Conservation (phyloP, 2,888 invertebrate species). For the Helicoverpa assulta region DNA sequence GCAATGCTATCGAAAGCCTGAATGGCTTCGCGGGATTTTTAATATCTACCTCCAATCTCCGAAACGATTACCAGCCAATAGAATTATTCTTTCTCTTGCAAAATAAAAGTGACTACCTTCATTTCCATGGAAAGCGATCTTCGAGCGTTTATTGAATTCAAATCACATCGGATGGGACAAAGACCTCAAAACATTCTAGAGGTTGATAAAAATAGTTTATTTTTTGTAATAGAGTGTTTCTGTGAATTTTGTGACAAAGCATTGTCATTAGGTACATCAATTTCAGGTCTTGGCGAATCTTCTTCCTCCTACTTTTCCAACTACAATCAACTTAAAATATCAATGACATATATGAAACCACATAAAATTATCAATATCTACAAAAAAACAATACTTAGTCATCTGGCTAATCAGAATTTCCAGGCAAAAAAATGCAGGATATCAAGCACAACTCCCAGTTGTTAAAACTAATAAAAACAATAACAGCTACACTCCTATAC, state of each 20-base stretch:
- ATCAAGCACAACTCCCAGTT: not conserved
- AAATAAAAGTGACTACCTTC: slow-evolving; percentile 64
- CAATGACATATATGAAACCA: no score
- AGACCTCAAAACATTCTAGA: slow-evolving; percentile 67
- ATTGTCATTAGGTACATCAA: no score
- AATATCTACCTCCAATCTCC: slow-evolving; percentile 70
- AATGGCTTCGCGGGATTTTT: slow-evolving; percentile 68
- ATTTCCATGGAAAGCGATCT: slow-evolving; percentile 65
- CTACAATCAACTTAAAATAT: no score
- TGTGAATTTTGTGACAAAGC: not conserved
- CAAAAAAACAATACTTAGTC: no score
- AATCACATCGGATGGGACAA: slow-evolving; percentile 78
- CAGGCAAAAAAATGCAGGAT: no score
- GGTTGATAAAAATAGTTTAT: slow-evolving; percentile 58
- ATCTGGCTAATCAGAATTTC: no score
- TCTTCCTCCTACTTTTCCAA: no score
- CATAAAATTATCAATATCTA: no score
- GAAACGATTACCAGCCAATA: slow-evolving; percentile 75
- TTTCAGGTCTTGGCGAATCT: no score
- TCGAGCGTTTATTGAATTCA: slow-evolving; percentile 86
- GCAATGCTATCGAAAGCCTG: slow-evolving; percentile 46
- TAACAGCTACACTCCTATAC: slow-evolving; percentile 13
- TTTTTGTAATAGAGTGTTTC: slow-evolving; percentile 16
- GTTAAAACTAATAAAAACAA: slow-evolving; percentile 12
- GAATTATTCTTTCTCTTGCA: slow-evolving; percentile 62